These are phyloP conservation scores for Acanthurus lineatus DNA, from an alignment of 2,797 vertebrate species.

Conservation along the genomic window DNA sequence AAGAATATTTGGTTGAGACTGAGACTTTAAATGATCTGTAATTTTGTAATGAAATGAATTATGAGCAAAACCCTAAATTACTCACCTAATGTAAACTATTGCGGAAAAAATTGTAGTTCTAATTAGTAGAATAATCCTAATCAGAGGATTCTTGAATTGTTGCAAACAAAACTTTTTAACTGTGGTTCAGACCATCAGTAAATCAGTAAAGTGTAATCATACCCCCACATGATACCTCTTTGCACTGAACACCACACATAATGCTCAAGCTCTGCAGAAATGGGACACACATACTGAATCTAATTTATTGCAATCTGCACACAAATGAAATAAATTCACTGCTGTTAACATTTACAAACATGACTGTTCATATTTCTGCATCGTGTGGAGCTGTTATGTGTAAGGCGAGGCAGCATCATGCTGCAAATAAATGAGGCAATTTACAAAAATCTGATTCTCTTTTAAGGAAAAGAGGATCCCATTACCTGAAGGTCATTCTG, in stretches of 20 bases:
- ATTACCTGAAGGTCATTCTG: constrained; percentile 32
- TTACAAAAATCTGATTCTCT: neutral
- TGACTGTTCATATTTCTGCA: neutral
- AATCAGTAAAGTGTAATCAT: neutral
- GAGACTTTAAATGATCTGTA: too few species aligned
- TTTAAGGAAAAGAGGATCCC: constrained; percentile 12
- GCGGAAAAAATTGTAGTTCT: neutral
- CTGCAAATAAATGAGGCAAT: constrained; percentile 10
- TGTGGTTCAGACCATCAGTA: neutral
- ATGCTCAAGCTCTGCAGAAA: constrained; percentile 11
- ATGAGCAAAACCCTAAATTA: too few species aligned
- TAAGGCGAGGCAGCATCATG: neutral
- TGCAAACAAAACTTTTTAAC: neutral
- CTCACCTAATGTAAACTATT: neutral
- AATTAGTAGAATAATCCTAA: neutral
- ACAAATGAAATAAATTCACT: constrained; percentile 3
- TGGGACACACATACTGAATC: constrained; percentile 3
- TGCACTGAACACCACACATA: neutral
- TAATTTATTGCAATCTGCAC: constrained; percentile 22
- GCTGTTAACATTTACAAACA: constrained; percentile 11
- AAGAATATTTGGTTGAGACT: too few species aligned
- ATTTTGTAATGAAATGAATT: too few species aligned
- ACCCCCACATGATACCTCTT: neutral
- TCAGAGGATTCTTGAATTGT: neutral
- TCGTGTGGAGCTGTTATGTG: neutral